These are phyloP conservation scores for Mus musculus DNA, from an alignment of 2,113 vertebrate species.

Conservation along the genomic window GRCm39 chr4:109926001-109926500, in stretches of 20 bases:
- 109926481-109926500: neutral
- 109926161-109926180: neutral
- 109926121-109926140: neutral
- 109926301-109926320: neutral
- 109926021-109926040: neutral
- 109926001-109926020: neutral
- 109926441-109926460: neutral
- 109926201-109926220: neutral
- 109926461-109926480: too few relatives aligned
- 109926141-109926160: neutral
- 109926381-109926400: neutral
- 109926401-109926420: neutral
- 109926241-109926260: neutral
- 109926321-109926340: too few relatives aligned
- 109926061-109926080: neutral
- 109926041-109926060: neutral
- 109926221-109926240: neutral
- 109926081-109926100: neutral
- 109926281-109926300: neutral
- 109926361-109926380: neutral
- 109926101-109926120: neutral
- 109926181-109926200: neutral
- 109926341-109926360: neutral
- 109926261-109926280: neutral
- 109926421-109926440: neutral